Evolutionary conservation across 2,797 vertebrate genomes (phyloP).

Genomic region (Cottoperca gobio): DNA sequence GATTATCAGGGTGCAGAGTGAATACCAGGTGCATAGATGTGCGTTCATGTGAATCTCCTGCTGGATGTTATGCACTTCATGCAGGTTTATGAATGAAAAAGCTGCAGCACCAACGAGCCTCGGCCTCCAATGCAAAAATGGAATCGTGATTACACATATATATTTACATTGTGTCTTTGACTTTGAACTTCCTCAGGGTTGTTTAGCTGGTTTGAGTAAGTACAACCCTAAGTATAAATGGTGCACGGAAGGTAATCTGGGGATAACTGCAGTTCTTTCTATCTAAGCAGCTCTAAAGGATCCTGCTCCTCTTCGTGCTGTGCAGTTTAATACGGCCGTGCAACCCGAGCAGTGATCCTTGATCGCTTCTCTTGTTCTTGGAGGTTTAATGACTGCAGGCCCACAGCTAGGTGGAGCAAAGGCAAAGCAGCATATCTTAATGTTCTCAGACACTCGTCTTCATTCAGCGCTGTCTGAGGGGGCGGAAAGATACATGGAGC

Average conservation of each 20-base stretch:
- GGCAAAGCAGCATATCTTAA: conserved; percentile 36
- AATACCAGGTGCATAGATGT: too few species aligned
- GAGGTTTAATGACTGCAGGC: conserved; percentile 55
- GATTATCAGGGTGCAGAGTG: too few species aligned
- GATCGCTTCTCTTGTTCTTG: conserved; percentile 48
- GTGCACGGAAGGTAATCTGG: conserved; percentile 11
- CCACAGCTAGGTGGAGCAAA: conserved; percentile 28
- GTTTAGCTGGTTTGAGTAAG: background rate
- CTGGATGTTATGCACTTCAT: too few species aligned
- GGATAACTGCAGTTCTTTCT: conserved; percentile 44
- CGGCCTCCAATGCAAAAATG: too few species aligned
- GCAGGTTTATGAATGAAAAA: too few species aligned
- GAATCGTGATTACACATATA: too few species aligned
- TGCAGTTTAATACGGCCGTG: conserved; percentile 33
- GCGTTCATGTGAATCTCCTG: too few species aligned
- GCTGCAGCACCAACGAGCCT: too few species aligned
- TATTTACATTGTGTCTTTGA: background rate
- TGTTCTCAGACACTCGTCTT: conserved; percentile 21
- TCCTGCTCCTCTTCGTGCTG: conserved; percentile 19
- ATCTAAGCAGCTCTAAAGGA: conserved; percentile 30
- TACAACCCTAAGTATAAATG: background rate
- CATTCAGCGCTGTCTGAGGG: conserved; percentile 11
- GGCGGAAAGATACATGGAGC: background rate
- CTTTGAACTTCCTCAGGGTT: background rate
- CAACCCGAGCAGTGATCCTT: conserved; percentile 49